Evolutionary conservation across 2,113 vertebrate species (phyloP), one percentile per base, ranked within the genome.

Genomic region (Lipophrys pholis): DNA sequence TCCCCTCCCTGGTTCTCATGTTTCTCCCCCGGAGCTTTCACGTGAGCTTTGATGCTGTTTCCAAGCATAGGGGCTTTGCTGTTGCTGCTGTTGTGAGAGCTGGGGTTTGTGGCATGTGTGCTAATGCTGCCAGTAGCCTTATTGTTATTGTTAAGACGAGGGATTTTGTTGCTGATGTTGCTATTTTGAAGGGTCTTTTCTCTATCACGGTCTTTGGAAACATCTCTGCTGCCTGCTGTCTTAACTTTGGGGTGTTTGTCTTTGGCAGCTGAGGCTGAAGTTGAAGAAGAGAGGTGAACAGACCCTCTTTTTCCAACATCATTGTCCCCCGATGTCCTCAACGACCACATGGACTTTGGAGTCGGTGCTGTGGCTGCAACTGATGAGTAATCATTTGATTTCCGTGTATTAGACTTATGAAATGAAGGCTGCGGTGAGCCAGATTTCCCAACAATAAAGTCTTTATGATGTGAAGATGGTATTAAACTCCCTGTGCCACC

Each of bases 401-500:
- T 94, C 45, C 89, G 84, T 71, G 70, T 58, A 36, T 45, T 87
- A 15, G 81, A 86, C 78, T 91, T 93, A n/a, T 87, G 90, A 62
- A 89, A 86, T 17, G 82, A 64, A 45, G 81, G 62, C 42, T 91
- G 91, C 0, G 88, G 81, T 38, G 90, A 92, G 12, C 78, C 75
- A 35, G 83, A 83, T 78, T 91, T 94, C 41, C 88, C 81, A 2
- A 87, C 45, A 17, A 67, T 52, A 15, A 81, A 42, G 38, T 97
- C 96, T 89, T 96, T 97, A 70, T 84, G 83, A 35, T 87, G 78
- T 63, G 94, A 90, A 82, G 93, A 82, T 83, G 94, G 89, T 0
- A 88, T 63, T 63, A 81, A 5, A 73, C 83, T 91, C 58, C 84
- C 82, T 74, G 76, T 68, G 53, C 82, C 86, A 9, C 93, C 76